A percentile compares a stretch with the other conserved stretches of the same genome.
Evolutionary conservation across 2,797 vertebrate genomes (phyloP).

Genomic region (Lacerta agilis): DNA sequence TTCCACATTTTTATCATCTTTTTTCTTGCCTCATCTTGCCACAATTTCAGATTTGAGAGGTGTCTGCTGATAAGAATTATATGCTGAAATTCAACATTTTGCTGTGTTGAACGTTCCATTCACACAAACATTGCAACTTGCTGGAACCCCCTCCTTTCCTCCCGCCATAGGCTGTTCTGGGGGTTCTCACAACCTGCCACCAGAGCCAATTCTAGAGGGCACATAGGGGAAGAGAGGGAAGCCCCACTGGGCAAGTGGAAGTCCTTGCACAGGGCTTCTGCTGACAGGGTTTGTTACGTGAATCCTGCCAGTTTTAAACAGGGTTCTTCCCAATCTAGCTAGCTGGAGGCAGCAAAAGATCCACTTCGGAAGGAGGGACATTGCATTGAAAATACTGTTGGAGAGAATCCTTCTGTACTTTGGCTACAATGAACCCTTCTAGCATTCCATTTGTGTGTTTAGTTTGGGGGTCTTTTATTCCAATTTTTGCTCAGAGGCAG

Average conservation of each 20-base stretch:
- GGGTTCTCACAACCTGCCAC: too few relatives aligned
- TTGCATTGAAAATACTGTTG: background rate
- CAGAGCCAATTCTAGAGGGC: too few relatives aligned
- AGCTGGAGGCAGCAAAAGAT: background rate
- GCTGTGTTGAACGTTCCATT: too few relatives aligned
- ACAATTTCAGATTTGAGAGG: background rate
- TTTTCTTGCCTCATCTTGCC: background rate
- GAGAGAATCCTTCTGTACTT: background rate
- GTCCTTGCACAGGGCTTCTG: too few relatives aligned
- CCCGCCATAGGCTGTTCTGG: too few relatives aligned
- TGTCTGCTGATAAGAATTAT: background rate
- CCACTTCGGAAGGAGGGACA: background rate
- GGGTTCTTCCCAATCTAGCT: background rate
- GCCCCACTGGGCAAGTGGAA: too few relatives aligned
- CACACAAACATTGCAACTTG: too few relatives aligned
- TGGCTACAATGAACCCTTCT: background rate
- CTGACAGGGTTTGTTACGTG: too few relatives aligned
- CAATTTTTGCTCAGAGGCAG: background rate
- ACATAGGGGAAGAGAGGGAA: too few relatives aligned
- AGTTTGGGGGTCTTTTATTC: background rate
- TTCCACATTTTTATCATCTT: background rate
- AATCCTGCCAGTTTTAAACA: background rate
- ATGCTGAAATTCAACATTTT: too few relatives aligned
- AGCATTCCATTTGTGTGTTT: background rate
- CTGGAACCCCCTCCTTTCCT: too few relatives aligned